Conservation (phyloP, 2,113 vertebrate genomes). For the Laticauda laticaudata region DNA sequence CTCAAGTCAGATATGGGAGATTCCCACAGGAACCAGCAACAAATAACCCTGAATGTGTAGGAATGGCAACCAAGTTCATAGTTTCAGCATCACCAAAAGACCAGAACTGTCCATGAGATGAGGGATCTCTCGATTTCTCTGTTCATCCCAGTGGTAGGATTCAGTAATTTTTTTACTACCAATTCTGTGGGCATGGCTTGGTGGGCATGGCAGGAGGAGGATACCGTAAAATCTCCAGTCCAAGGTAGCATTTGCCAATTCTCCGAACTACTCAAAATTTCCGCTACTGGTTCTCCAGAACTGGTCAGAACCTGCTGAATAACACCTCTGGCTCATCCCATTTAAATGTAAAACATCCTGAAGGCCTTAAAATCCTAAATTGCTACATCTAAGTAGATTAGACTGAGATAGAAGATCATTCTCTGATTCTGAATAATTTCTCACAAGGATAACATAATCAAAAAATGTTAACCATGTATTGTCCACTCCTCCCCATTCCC, state of each 20-base stretch:
- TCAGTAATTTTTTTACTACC: no score
- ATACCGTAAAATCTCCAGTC: no score
- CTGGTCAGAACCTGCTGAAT: no score
- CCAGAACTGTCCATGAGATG: neutral
- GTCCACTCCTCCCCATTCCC: neutral
- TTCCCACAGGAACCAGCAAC: neutral
- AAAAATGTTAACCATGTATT: neutral
- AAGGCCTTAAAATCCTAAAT: neutral
- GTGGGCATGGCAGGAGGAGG: no score
- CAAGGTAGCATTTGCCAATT: no score
- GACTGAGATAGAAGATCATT: neutral
- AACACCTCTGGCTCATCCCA: neutral
- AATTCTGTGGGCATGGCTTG: no score
- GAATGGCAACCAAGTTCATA: neutral
- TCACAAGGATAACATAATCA: neutral
- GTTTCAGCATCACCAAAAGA: neutral
- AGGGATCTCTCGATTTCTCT: neutral
- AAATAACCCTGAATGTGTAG: neutral
- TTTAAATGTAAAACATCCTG: neutral
- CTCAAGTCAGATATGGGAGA: neutral
- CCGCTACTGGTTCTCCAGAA: no score
- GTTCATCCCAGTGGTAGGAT: neutral
- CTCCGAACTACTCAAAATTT: no score
- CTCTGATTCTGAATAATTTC: neutral
- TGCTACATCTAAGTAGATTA: neutral